Percentiles rank a stretch among this genome's conserved stretches.
Conservation (phyloP, 2,113 vertebrate species). For the Pelmatolapia mariae region DNA sequence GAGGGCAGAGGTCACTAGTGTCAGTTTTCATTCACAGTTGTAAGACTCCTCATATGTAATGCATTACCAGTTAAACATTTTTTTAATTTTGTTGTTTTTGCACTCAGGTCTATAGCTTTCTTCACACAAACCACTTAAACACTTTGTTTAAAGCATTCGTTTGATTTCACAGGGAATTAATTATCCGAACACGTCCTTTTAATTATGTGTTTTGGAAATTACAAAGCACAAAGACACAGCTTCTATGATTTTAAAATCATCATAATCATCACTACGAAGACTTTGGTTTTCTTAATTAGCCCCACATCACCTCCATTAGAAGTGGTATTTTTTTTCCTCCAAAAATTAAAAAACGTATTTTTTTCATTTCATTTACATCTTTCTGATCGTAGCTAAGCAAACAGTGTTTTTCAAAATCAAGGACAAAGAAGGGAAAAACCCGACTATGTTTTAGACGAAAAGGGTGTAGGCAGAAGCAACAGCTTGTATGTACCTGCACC, state of each 20-base stretch:
- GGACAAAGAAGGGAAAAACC: accelerated
- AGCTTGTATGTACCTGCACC: not conserved
- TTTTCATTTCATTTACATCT: not conserved
- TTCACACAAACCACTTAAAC: not conserved
- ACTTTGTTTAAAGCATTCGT: not conserved
- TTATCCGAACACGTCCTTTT: not conserved
- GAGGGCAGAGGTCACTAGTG: not conserved
- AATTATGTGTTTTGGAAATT: not conserved
- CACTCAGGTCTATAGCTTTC: not conserved
- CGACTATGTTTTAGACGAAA: not conserved
- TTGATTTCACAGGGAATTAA: not conserved
- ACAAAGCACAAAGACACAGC: not conserved
- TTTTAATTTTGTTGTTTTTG: not conserved
- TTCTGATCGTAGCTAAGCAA: not conserved
- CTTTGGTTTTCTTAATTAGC: not conserved
- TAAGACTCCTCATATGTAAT: not conserved
- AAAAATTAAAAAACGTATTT: not conserved
- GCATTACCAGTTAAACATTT: not conserved
- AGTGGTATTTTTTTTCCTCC: not conserved
- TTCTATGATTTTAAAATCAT: not conserved
- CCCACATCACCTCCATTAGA: not conserved
- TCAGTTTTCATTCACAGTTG: not conserved
- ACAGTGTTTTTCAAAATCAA: not conserved
- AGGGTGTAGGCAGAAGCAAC: not conserved
- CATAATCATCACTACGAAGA: not conserved